Conservation (phyloP, 2,797 vertebrate genomes). For the Syngnathus rostellatus region DNA sequence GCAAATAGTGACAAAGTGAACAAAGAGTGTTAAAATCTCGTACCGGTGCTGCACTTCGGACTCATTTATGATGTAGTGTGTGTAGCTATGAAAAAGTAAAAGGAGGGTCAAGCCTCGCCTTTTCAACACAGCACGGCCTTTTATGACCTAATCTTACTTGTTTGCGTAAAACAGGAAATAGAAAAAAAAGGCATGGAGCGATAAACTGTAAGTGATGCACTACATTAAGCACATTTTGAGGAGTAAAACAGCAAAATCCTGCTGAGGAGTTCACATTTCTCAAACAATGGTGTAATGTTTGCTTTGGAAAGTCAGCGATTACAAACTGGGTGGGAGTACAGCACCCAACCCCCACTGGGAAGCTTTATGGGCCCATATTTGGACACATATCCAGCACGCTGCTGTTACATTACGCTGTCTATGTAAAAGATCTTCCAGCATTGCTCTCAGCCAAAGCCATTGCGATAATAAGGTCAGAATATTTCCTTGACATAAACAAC, state of each 20-base stretch:
- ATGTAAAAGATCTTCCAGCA: background rate
- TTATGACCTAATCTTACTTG: background rate
- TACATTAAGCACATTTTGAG: constrained; percentile 10
- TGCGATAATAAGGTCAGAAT: background rate
- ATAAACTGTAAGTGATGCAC: background rate
- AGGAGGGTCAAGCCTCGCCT: background rate
- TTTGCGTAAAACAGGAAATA: background rate
- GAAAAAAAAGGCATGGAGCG: background rate
- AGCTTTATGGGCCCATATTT: constrained; percentile 35
- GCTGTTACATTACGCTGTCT: constrained; percentile 12
- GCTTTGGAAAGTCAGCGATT: constrained; percentile 26
- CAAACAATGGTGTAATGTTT: constrained; percentile 44
- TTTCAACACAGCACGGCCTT: background rate
- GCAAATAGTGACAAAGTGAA: constrained; percentile 43
- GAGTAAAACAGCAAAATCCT: constrained; percentile 19
- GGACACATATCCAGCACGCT: constrained; percentile 21
- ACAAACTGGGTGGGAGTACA: constrained; percentile 22
- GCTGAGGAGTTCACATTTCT: constrained; percentile 29
- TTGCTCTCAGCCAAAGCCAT: background rate
- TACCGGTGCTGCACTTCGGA: constrained; percentile 32
- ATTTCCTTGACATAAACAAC: background rate
- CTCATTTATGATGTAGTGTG: constrained; percentile 4
- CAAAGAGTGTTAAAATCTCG: constrained; percentile 45
- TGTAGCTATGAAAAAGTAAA: background rate
- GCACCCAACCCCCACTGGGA: constrained; percentile 15